phyloP scores from a whole-genome alignment of 1,140 invertebrate genomes.

The Macrostomum lignano region DNA sequence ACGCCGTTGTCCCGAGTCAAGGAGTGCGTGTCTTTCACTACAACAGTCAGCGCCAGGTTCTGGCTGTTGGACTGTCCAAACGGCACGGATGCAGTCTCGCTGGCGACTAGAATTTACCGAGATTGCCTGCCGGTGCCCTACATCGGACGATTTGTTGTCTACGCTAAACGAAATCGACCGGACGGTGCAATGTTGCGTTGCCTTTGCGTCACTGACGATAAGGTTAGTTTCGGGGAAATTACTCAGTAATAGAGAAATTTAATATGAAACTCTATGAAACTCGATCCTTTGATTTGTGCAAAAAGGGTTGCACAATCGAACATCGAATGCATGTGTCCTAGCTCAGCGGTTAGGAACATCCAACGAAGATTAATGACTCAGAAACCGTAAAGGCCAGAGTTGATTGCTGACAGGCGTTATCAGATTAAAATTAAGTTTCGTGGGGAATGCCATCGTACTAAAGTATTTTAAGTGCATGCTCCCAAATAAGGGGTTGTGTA shows the following conservation, averaged over 20 bases:
- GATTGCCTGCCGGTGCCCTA: constrained; percentile 84
- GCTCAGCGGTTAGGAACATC: too few relatives aligned
- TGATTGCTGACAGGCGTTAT: too few relatives aligned
- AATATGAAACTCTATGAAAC: too few relatives aligned
- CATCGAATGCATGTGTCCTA: too few relatives aligned
- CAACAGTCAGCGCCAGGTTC: constrained; percentile 78
- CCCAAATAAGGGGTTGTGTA: too few relatives aligned
- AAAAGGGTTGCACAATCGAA: background rate
- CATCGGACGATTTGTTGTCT: constrained; percentile 86
- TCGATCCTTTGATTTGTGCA: background rate
- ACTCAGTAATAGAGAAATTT: background rate
- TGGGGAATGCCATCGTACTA: too few relatives aligned
- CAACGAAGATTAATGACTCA: too few relatives aligned
- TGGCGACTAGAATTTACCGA: constrained; percentile 83
- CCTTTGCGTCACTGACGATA: constrained; percentile 87
- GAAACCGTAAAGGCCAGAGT: too few relatives aligned
- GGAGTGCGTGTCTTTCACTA: constrained; percentile 81
- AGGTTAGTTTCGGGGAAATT: too few relatives aligned
- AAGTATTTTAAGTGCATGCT: too few relatives aligned
- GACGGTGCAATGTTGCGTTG: constrained; percentile 60
- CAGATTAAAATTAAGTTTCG: too few relatives aligned
- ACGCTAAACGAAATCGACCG: constrained; percentile 60
- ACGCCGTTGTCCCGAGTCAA: constrained; percentile 87
- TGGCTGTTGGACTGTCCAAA: constrained; percentile 88
- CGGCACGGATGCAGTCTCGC: constrained; percentile 66